These are phyloP conservation scores for Drosophila sproati DNA, from an alignment of 1,140 invertebrate species.

Conservation along the genomic window DNA sequence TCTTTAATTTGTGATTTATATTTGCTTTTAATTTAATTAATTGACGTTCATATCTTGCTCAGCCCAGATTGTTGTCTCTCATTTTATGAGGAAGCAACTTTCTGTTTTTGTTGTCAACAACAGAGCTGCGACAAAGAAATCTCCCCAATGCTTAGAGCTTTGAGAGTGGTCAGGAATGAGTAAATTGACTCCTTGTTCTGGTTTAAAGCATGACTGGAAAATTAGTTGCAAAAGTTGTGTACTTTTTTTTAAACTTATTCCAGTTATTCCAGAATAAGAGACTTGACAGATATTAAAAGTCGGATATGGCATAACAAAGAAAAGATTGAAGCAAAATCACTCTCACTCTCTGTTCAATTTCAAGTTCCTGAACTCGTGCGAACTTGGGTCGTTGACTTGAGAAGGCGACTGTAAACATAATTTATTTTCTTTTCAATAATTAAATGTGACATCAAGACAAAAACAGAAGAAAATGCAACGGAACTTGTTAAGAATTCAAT, in stretches of 20 bases:
- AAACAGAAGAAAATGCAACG: conserved; percentile 2
- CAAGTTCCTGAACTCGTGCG: conserved; percentile 8
- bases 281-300: background rate
- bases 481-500: background rate
- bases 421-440: conserved; percentile 35
- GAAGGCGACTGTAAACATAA: conserved; percentile 23
- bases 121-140: conserved; percentile 21
- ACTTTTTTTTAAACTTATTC: background rate
- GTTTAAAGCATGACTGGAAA: background rate
- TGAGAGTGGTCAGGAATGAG: background rate
- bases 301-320: background rate
- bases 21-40: conserved; percentile 68
- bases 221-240: background rate
- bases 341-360: conserved; percentile 27
- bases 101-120: conserved; percentile 32
- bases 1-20: conserved; percentile 49
- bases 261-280: background rate
- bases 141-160: background rate
- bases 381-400: conserved; percentile 34
- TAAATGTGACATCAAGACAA: conserved; percentile 25
- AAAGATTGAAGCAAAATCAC: conserved; percentile 5
- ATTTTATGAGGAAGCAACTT: background rate
- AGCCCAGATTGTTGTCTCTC: conserved; percentile 18
- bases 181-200: no score
- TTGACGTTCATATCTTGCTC: conserved; percentile 30